These are phyloP conservation scores for Barnardius zonarius DNA, from an alignment of 2,113 vertebrate species.

Conservation along the genomic window DNA sequence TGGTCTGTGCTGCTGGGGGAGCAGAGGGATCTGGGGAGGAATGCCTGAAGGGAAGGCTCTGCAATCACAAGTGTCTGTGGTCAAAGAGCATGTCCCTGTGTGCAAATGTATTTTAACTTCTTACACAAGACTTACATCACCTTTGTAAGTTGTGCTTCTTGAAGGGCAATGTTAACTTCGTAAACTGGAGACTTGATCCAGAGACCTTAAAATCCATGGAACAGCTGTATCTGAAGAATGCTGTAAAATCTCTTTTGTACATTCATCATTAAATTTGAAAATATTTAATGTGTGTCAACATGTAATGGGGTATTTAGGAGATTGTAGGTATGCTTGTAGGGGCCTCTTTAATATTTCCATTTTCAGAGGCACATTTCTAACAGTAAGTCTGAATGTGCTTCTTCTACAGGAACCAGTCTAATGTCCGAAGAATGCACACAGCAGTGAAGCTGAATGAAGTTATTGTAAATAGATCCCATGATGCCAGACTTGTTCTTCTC, in stretches of 20 bases:
- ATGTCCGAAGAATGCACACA: conserved; percentile 96
- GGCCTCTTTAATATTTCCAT: neutral
- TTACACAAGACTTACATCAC: neutral
- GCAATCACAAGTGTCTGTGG: neutral
- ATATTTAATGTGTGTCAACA: neutral
- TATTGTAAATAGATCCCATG: conserved; percentile 93
- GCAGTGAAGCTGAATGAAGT: conserved; percentile 98
- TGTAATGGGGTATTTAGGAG: neutral
- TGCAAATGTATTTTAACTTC: neutral
- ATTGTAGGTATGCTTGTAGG: neutral
- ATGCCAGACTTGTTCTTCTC: conserved; percentile 93
- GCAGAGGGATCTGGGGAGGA: neutral
- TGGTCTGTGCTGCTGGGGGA: neutral
- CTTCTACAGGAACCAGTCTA: conserved; percentile 87
- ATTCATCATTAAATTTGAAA: neutral
- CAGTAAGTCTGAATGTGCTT: neutral
- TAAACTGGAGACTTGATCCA: neutral
- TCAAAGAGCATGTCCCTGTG: neutral
- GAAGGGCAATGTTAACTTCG: neutral
- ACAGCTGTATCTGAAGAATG: neutral
- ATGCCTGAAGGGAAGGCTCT: neutral
- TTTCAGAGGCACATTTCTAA: neutral
- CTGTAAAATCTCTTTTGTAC: neutral
- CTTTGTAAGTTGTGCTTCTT: neutral
- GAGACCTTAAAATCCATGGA: neutral